These are phyloP conservation scores for Mastomys coucha DNA, from an alignment of 2,113 vertebrate genomes.

Conservation along the genomic window DNA sequence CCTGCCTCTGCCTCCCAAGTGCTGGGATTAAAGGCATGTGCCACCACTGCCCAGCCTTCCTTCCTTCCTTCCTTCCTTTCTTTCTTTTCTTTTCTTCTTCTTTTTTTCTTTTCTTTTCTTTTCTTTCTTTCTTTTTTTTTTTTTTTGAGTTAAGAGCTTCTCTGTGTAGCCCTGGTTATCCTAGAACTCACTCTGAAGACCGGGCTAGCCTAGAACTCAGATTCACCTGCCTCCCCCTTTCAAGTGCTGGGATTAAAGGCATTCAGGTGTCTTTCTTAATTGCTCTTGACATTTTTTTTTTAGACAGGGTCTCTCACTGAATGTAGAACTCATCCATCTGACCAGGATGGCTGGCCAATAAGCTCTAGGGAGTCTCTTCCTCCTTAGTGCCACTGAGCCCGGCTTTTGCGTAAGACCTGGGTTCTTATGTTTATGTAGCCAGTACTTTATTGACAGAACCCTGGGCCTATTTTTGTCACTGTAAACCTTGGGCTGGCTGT, in stretches of 20 bases:
- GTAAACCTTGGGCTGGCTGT: rapidly evolving
- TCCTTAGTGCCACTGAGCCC: background rate
- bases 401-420: background rate
- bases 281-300: background rate
- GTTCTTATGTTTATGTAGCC: background rate
- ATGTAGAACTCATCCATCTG: no score
- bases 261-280: background rate
- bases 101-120: rapidly evolving
- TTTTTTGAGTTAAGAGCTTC: no score
- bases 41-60: no score
- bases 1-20: no score
- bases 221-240: background rate
- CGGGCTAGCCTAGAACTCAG: background rate
- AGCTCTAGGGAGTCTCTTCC: background rate
- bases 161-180: background rate
- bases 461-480: rapidly evolving
- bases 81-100: rapidly evolving
- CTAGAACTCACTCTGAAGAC: background rate
- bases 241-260: background rate
- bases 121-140: rapidly evolving
- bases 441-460: background rate
- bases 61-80: no score
- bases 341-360: background rate
- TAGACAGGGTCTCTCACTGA: background rate
- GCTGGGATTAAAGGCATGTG: no score